These are phyloP conservation scores for Palythoa heliodiscus DNA, from an alignment of 92 coral and sea anemone species.

Conservation along the genomic window DNA sequence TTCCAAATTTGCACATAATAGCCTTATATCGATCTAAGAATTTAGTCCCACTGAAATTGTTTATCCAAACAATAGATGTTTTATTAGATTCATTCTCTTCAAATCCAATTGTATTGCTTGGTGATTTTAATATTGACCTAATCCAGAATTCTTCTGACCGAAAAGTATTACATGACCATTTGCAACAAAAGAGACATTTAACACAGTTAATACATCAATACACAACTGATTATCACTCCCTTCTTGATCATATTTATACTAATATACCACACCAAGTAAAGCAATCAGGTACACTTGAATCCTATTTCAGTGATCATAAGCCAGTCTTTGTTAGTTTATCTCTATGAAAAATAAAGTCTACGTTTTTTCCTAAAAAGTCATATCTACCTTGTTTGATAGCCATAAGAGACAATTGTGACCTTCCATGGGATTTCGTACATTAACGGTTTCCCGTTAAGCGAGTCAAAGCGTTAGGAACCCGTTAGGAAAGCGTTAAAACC, in stretches of 20 bases:
- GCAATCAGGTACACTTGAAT: conserved; percentile 56
- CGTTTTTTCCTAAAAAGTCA: not conserved
- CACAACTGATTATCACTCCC: conserved; percentile 60
- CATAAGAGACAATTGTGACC: not conserved
- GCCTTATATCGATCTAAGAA: not conserved
- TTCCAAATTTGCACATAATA: not conserved
- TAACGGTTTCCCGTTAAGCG: no score
- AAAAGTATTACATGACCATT: conserved; percentile 5
- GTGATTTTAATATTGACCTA: conserved; percentile 27
- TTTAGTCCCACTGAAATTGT: conserved; percentile 7
- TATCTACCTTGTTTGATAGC: not conserved
- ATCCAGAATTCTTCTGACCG: conserved; percentile 1
- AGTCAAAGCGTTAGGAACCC: no score
- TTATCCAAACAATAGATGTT: not conserved
- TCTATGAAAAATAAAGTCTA: not conserved
- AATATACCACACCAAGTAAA: conserved; percentile 48
- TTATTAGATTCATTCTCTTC: not conserved
- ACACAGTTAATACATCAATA: conserved; percentile 54
- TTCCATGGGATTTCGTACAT: no score
- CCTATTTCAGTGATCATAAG: conserved; percentile 75
- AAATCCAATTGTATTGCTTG: conserved; percentile 6
- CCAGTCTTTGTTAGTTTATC: conserved; percentile 55
- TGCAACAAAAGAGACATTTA: conserved; percentile 48
- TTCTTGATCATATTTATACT: conserved; percentile 62
- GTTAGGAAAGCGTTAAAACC: no score